These are phyloP conservation scores for Triplophysa tibetana DNA, from an alignment of 2,113 vertebrate genomes.

Conservation along the genomic window DNA sequence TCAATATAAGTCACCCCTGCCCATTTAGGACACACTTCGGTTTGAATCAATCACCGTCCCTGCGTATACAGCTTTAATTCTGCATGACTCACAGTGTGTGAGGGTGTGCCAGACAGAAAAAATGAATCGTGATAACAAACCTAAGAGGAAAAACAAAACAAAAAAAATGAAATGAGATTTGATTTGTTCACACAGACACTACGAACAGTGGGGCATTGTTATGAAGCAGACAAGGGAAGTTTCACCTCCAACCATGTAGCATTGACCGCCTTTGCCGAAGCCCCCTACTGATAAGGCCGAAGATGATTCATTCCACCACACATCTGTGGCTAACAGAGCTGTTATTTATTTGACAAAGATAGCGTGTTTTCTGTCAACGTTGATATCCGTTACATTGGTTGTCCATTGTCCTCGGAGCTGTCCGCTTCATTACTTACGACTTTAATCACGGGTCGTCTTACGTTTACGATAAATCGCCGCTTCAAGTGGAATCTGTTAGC, in stretches of 20 bases:
- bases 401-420: constrained; percentile 13
- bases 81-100: constrained; percentile 16
- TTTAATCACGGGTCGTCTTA: constrained; percentile 45
- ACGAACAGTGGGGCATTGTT: constrained; percentile 50
- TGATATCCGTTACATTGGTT: constrained; percentile 25
- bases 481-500: constrained; percentile 36
- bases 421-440: constrained; percentile 32
- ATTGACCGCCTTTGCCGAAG: constrained; percentile 46
- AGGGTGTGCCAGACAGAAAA: not conserved
- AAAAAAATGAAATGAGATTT: not conserved
- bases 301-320: constrained; percentile 52
- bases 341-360: constrained; percentile 44
- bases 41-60: no score
- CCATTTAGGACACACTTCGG: constrained; percentile 35
- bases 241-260: constrained; percentile 33
- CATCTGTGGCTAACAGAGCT: constrained; percentile 43
- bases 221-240: constrained; percentile 31
- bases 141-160: no score
- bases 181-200: not conserved
- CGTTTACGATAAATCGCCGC: constrained; percentile 47
- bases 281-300: constrained; percentile 49
- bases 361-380: constrained; percentile 31
- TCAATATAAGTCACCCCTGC: constrained; percentile 35
- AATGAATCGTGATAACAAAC: not conserved
- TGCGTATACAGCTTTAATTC: not conserved